Evolutionary conservation across 2,113 vertebrate species (phyloP).

Genomic region (Uria aalge): DNA sequence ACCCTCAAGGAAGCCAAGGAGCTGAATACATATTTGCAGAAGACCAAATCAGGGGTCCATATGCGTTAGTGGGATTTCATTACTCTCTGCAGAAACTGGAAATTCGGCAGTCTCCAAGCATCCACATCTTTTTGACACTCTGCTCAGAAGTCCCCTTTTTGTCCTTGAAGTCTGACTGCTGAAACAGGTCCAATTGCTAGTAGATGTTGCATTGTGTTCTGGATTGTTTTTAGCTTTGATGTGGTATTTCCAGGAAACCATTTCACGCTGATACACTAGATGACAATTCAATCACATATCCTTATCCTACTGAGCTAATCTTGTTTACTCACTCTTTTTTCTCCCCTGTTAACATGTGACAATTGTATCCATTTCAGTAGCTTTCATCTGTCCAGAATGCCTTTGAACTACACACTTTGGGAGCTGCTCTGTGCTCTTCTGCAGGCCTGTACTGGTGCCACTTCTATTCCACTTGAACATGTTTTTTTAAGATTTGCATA

Average conservation of each 20-base stretch:
- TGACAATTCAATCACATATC: constrained; percentile 61
- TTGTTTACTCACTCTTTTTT: constrained; percentile 60
- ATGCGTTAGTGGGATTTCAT: not conserved
- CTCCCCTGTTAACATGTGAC: constrained; percentile 43
- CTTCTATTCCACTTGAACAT: not conserved
- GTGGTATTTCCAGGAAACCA: constrained; percentile 64
- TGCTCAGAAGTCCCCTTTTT: not conserved
- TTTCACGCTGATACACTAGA: constrained; percentile 54
- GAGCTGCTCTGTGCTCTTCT: not conserved
- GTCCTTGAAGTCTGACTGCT: constrained; percentile 51
- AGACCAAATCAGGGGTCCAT: not conserved
- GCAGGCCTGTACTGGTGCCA: not conserved
- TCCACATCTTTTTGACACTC: not conserved
- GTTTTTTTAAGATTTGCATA: constrained; percentile 11
- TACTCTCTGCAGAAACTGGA: not conserved
- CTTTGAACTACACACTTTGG: not conserved
- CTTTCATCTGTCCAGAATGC: constrained; percentile 46
- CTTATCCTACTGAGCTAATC: constrained; percentile 63
- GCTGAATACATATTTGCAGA: not conserved
- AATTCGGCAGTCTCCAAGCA: not conserved
- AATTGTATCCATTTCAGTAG: constrained; percentile 49
- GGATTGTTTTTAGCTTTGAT: constrained; percentile 60
- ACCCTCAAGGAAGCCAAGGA: not conserved
- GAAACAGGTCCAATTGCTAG: constrained; percentile 47
- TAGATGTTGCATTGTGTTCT: constrained; percentile 50